phyloP scores from a whole-genome alignment of 2,888 invertebrate genomes.

The Drosophila imparisetae region DNA sequence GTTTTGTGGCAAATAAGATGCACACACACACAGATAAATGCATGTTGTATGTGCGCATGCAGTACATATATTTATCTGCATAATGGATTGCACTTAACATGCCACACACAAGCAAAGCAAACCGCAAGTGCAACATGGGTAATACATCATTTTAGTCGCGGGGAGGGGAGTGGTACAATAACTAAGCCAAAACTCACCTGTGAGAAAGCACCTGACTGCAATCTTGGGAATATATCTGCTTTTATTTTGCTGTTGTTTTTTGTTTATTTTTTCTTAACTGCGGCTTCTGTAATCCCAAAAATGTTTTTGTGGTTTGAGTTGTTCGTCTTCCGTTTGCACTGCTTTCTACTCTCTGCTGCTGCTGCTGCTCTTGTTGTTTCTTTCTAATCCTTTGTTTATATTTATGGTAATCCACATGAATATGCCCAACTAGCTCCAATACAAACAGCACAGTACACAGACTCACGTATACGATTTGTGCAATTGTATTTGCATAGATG shows the following conservation, averaged over 20 bases:
- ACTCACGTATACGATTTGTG: slow-evolving; percentile 45
- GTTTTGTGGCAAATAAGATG: slow-evolving; percentile 24
- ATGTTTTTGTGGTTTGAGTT: slow-evolving; percentile 52
- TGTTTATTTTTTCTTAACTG: slow-evolving; percentile 20
- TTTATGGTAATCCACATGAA: slow-evolving; percentile 74
- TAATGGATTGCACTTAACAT: slow-evolving; percentile 81
- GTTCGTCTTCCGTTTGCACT: background rate
- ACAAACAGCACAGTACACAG: slow-evolving; percentile 40
- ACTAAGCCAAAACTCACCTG: slow-evolving; percentile 63
- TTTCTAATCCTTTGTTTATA: slow-evolving; percentile 80
- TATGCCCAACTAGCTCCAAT: slow-evolving; percentile 50
- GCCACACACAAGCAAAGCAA: slow-evolving; percentile 61
- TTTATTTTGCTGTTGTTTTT: slow-evolving; percentile 4
- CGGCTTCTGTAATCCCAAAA: slow-evolving; percentile 64
- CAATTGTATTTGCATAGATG: slow-evolving; percentile 74
- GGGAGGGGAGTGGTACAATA: background rate
- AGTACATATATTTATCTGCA: slow-evolving; percentile 62
- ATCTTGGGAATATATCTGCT: slow-evolving; percentile 11
- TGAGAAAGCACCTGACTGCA: slow-evolving; percentile 23
- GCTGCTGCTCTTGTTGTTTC: slow-evolving; percentile 34
- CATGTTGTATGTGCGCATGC: slow-evolving; percentile 10
- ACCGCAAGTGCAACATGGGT: slow-evolving; percentile 63
- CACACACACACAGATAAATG: background rate
- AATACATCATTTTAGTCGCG: slow-evolving; percentile 71
- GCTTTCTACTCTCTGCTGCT: slow-evolving; percentile 14